Evolutionary conservation across 2,888 invertebrate species (phyloP), one percentile per base, ranked within the genome.

Genomic region (Drosophila anomalata): DNA sequence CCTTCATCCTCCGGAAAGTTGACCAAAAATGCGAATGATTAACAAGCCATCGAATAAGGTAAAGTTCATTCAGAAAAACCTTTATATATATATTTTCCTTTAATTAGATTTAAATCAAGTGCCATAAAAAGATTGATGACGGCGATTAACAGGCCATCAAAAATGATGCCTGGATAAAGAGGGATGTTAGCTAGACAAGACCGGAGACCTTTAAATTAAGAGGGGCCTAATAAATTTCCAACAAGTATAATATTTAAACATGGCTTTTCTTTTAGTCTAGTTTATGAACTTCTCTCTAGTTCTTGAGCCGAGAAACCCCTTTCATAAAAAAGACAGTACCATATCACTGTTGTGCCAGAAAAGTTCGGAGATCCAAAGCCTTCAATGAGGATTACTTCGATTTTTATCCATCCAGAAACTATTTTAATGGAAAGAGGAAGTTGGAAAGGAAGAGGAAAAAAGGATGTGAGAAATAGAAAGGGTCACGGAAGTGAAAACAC

Each of bases 21-120:
- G 46, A 61, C 75, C 70, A 51, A 7, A 77, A 74, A 80, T 62
- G 74, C 83, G 47, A 65, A 77, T 83, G 78, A 78, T 83, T 83
- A 79, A 76, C 78, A 74, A 68, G 80, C 62, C 67, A 79, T 83
- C 80, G 80, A 65, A 67, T 41, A 7, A 39, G 41, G 7, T 20
- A 5, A 36, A 36, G 36, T n/a, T 36, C 36, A 36, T 36, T n/a
- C 36, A 36, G 14, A 36, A 36, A 36, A n/a, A 36, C 26, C 26
- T 8, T 26, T 36, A 36, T 36, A n/a, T n/a, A n/a, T 36, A 7
- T 36, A n/a, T 36, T 36, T n/a, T n/a, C 36, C n/a, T 36, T 36
- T 36, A 36, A 36, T 36, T 36, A n/a, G n/a, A 36, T 14, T 36
- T 36, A 36, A 36, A 7, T 36, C 36, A 36, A 36, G 36, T 36